Evolutionary conservation across 2,797 vertebrate genomes (phyloP).

Genomic region (Champsocephalus gunnari): DNA sequence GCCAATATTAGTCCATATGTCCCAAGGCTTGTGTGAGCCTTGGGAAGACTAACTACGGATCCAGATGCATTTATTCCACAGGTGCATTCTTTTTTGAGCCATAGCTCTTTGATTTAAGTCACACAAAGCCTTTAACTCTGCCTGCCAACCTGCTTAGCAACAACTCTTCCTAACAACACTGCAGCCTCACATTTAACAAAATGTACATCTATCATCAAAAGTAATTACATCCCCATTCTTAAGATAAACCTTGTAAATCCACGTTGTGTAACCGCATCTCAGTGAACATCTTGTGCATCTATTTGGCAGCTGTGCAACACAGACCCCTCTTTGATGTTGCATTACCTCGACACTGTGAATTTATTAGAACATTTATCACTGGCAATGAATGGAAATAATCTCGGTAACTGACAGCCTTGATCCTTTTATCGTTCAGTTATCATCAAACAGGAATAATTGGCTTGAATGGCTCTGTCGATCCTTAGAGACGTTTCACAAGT

Average conservation of each 20-base stretch:
- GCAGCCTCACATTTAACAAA: conserved; percentile 4
- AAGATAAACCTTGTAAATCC: conserved; percentile 18
- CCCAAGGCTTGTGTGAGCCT: too few species aligned
- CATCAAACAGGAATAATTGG: conserved; percentile 54
- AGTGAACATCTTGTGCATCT: conserved; percentile 44
- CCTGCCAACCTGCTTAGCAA: conserved; percentile 10
- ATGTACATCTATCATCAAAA: conserved; percentile 30
- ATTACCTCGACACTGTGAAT: conserved; percentile 24
- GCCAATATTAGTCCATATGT: too few species aligned
- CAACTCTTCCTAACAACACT: conserved; percentile 12
- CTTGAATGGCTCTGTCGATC: conserved; percentile 30
- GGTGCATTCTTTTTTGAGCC: not conserved
- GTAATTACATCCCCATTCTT: conserved; percentile 28
- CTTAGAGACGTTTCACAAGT: conserved; percentile 9
- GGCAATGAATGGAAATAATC: conserved; percentile 49
- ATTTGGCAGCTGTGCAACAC: conserved; percentile 31
- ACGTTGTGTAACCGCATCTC: not conserved
- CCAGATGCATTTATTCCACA: too few species aligned
- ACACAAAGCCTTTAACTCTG: not conserved
- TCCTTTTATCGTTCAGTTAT: conserved; percentile 38
- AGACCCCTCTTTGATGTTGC: conserved; percentile 29
- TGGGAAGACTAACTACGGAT: too few species aligned
- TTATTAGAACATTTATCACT: conserved; percentile 52
- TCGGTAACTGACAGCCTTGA: conserved; percentile 33
- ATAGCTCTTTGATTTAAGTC: not conserved